Conservation (phyloP, 2,113 vertebrate species). For the Python bivittatus region DNA sequence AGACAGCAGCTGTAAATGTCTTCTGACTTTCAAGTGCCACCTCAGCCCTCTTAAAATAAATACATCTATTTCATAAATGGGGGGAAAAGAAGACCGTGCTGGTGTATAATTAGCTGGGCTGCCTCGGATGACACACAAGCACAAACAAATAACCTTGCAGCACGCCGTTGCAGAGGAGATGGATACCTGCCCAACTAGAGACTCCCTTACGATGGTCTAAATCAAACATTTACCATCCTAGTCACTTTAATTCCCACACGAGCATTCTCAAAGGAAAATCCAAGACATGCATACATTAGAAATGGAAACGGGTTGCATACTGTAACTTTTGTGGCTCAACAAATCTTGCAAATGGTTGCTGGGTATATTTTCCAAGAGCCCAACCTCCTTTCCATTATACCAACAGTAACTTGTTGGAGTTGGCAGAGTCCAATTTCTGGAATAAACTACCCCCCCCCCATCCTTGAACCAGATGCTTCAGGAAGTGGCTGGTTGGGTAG, state of each 20-base stretch:
- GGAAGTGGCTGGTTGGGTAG: not conserved
- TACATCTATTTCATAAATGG: slow-evolving; percentile 54
- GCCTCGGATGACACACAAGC: not conserved
- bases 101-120: slow-evolving; percentile 5
- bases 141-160: not conserved
- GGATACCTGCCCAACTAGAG: too few relatives aligned
- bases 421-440: not conserved
- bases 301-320: not conserved
- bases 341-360: not conserved
- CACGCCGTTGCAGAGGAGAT: not conserved
- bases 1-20: not conserved
- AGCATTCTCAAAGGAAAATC: not conserved
- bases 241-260: not conserved
- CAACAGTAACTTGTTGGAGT: not conserved
- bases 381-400: not conserved
- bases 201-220: not conserved
- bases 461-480: not conserved
- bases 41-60: slow-evolving; percentile 46
- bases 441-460: not conserved
- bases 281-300: not conserved
- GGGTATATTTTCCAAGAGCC: not conserved
- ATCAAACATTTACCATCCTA: not conserved
- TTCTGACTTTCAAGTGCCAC: slow-evolving; percentile 35
- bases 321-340: not conserved
- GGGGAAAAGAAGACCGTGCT: not conserved